Conservation (phyloP, 2,113 vertebrate genomes). For the Casuarius casuarius region DNA sequence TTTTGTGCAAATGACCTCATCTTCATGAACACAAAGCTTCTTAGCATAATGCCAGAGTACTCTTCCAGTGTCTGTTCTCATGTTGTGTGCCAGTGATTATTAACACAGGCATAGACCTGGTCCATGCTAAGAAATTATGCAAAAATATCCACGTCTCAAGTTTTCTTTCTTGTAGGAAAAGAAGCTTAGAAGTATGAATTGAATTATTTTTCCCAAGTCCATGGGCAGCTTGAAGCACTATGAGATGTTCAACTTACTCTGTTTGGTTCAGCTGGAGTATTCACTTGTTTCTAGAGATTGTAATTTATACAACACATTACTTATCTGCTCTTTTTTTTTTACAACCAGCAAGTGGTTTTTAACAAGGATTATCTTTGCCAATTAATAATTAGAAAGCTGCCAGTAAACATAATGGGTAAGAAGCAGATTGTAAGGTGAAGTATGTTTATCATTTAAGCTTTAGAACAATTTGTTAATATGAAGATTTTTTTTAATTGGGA, state of each 20-base stretch:
- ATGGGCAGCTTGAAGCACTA: not conserved
- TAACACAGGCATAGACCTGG: not conserved
- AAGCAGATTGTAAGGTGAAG: not conserved
- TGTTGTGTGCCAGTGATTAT: not conserved
- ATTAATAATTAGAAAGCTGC: constrained; percentile 6
- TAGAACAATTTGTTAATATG: not conserved
- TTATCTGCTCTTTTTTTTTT: not conserved
- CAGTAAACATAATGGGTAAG: not conserved
- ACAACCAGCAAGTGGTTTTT: not conserved
- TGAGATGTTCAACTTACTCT: not conserved
- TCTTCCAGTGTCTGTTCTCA: not conserved
- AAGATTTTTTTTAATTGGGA: not conserved
- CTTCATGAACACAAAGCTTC: not conserved
- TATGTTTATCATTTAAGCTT: not conserved
- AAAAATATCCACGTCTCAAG: not conserved
- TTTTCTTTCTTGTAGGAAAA: not conserved
- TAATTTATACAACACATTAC: not conserved
- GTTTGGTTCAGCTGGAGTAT: not conserved
- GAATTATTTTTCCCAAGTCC: not conserved
- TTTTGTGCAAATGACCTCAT: not conserved
- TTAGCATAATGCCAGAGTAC: not conserved
- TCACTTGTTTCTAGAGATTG: not conserved
- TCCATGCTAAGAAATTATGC: not conserved
- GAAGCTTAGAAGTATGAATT: not conserved
- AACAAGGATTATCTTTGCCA: not conserved